These are phyloP conservation scores for Aphelinus atriplicis DNA, from an alignment of 1,140 invertebrate species.

Conservation along the genomic window DNA sequence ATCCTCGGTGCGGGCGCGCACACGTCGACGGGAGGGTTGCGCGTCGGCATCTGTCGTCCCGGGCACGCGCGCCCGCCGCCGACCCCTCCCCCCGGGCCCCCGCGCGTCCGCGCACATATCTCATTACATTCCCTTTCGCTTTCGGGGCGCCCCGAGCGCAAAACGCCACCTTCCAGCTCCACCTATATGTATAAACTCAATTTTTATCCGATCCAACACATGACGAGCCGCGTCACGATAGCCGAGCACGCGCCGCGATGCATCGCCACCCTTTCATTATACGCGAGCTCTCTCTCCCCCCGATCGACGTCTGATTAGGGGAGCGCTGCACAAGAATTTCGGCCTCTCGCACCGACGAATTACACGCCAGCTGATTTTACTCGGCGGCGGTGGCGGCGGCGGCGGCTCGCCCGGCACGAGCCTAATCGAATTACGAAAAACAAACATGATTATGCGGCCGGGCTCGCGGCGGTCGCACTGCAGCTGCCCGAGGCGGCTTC, in stretches of 20 bases:
- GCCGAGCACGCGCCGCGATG: neutral
- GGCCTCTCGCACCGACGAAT: neutral
- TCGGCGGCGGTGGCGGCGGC: neutral
- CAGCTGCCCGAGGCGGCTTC: slow-evolving; percentile 1
- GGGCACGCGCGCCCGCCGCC: neutral
- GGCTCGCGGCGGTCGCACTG: neutral
- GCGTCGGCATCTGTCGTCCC: slow-evolving; percentile 36
- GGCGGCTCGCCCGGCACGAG: neutral
- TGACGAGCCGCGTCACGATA: slow-evolving; percentile 22
- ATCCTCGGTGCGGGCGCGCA: no score
- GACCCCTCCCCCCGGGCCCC: neutral
- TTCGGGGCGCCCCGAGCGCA: slow-evolving; percentile 8
- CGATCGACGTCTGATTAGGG: slow-evolving; percentile 16
- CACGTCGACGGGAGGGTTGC: neutral
- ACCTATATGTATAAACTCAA: slow-evolving; percentile 17
- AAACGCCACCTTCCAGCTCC: slow-evolving; percentile 30
- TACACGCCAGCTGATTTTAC: neutral
- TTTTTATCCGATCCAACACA: slow-evolving; percentile 11
- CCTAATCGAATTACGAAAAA: slow-evolving; percentile 21
- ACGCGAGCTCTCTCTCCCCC: neutral
- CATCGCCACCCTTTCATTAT: slow-evolving; percentile 28
- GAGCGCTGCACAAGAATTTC: neutral
- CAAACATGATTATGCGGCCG: slow-evolving; percentile 14
- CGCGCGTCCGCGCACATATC: neutral
- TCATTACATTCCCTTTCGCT: slow-evolving; percentile 21